Conservation (phyloP, 23 tunicate genomes). For the Halocynthia roretzi region DNA sequence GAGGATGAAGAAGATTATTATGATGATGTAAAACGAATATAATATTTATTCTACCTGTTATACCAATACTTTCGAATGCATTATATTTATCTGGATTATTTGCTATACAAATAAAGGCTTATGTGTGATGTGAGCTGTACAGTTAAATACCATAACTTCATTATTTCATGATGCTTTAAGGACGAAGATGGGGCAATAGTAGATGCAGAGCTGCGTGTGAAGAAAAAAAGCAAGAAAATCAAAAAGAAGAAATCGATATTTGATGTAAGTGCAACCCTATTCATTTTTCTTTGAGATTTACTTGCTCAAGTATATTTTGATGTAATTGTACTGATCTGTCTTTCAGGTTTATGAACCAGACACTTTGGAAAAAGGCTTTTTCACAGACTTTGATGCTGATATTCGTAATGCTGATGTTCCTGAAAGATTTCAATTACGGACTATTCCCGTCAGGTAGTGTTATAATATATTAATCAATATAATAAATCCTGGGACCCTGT, state of each 20-base stretch:
- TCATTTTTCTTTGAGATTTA: too few relatives aligned
- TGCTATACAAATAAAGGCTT: too few relatives aligned
- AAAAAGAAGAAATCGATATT: slow-evolving; percentile 77
- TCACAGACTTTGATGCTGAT: slow-evolving; percentile 83
- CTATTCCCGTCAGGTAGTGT: slow-evolving; percentile 73
- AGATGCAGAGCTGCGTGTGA: slow-evolving; percentile 17
- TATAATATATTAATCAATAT: too few relatives aligned
- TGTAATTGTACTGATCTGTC: neutral
- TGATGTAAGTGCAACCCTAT: slow-evolving; percentile 40
- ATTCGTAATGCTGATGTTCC: slow-evolving; percentile 82
- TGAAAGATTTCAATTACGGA: slow-evolving; percentile 87
- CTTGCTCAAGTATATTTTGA: neutral
- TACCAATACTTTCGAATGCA: neutral
- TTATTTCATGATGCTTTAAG: neutral
- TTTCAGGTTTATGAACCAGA: slow-evolving; percentile 91
- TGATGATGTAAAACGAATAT: slow-evolving; percentile 36
- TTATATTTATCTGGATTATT: too few relatives aligned
- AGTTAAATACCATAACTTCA: neutral
- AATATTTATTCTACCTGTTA: neutral
- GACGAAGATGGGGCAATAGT: slow-evolving; percentile 30
- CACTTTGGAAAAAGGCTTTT: slow-evolving; percentile 67
- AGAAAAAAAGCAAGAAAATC: slow-evolving; percentile 68
- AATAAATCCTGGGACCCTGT: too few relatives aligned
- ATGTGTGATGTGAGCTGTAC: too few relatives aligned
- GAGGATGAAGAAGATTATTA: slow-evolving; percentile 70